Conservation (phyloP, 2,888 invertebrate species). For the Melipona beecheii region DNA sequence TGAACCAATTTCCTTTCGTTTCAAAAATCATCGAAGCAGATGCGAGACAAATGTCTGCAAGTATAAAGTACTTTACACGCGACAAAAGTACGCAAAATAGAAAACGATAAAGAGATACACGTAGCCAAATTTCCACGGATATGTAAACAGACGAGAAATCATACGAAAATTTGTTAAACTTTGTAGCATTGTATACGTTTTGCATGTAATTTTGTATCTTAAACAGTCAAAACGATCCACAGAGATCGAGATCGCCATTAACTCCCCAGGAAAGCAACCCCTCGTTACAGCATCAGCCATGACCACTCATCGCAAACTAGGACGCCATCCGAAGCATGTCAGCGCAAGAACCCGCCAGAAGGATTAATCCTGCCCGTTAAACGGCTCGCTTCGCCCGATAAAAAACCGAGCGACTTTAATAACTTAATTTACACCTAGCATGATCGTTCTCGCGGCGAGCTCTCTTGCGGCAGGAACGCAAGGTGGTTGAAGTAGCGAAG, state of each 20-base stretch:
- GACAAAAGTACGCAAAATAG: too few species aligned
- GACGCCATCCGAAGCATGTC: background rate
- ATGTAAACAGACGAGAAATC: too few species aligned
- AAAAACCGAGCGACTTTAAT: conserved; percentile 41
- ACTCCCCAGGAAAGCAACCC: background rate
- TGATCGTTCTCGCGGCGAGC: conserved; percentile 2
- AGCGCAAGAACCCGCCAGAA: background rate
- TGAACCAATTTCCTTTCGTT: too few species aligned
- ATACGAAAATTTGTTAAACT: too few species aligned
- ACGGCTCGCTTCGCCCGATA: background rate
- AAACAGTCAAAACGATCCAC: too few species aligned
- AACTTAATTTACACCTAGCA: conserved; percentile 56
- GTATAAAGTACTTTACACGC: too few species aligned
- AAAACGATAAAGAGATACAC: too few species aligned
- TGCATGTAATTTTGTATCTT: too few species aligned
- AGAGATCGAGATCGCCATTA: background rate
- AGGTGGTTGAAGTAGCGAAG: background rate
- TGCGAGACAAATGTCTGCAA: too few species aligned
- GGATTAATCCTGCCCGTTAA: conserved; percentile 6
- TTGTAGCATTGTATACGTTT: too few species aligned
- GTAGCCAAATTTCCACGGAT: too few species aligned
- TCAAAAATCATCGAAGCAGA: too few species aligned
- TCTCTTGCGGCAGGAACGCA: background rate
- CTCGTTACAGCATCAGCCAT: background rate
- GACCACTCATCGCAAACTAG: background rate